phyloP scores from a whole-genome alignment of 2,888 invertebrate species.

The Gordius sp. region DNA sequence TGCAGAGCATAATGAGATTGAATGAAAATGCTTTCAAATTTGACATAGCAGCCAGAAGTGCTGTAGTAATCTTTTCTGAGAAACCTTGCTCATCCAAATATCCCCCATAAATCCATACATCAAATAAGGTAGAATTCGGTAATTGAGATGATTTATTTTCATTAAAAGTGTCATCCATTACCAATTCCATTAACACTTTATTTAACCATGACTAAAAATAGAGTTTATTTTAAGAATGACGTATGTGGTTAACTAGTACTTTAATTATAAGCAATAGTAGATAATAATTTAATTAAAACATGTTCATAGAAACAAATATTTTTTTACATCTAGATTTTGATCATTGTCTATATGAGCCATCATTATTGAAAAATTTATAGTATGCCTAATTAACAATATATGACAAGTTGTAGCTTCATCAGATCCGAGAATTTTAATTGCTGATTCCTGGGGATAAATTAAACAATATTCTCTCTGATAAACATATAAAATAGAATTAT shows the following conservation, averaged over 20 bases:
- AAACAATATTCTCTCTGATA: background rate
- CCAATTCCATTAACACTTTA: too few species aligned
- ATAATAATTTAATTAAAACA: too few species aligned
- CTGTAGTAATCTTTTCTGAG: background rate
- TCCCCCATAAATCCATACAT: background rate
- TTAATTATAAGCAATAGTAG: too few species aligned
- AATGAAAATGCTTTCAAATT: background rate
- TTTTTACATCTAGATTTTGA: background rate
- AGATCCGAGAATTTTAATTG: background rate
- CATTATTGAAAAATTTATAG: background rate
- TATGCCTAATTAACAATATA: background rate
- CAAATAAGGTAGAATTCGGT: too few species aligned
- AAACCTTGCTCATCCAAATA: background rate
- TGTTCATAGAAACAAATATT: background rate
- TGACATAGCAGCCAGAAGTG: background rate
- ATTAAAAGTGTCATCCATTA: too few species aligned
- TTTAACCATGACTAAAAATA: too few species aligned
- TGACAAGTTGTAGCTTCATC: constrained; percentile 13
- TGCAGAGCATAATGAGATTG: background rate
- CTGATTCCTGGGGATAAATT: background rate
- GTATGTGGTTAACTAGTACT: too few species aligned
- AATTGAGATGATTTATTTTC: too few species aligned
- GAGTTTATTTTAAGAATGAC: too few species aligned
- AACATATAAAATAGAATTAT: constrained; percentile 1
- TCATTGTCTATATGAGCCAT: constrained; percentile 3